Percentiles rank a stretch among this genome's conserved stretches.
Conservation (phyloP, 2,888 invertebrate species). For the Carcina quercana region DNA sequence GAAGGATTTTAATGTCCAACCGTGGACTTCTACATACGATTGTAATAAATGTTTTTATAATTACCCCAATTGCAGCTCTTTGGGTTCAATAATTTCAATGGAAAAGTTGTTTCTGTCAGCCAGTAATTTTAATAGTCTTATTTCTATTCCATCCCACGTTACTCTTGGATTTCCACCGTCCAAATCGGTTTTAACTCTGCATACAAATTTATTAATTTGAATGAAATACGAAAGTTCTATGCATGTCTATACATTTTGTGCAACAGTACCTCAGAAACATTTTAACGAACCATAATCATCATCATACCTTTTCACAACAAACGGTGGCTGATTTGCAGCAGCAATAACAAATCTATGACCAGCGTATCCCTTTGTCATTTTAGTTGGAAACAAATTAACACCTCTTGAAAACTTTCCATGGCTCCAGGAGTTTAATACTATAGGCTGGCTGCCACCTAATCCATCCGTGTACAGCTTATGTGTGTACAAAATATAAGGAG, state of each 20-base stretch:
- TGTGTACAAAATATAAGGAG: constrained; percentile 82
- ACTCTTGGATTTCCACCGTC: constrained; percentile 61
- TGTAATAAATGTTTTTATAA: too few species aligned
- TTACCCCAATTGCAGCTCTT: constrained; percentile 63
- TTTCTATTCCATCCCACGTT: constrained; percentile 84
- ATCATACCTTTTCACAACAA: constrained; percentile 77
- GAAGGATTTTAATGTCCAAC: too few species aligned
- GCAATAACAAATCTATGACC: constrained; percentile 83
- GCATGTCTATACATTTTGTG: neutral
- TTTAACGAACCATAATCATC: neutral
- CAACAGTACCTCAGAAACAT: neutral
- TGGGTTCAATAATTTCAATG: constrained; percentile 78
- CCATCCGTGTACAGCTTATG: constrained; percentile 84
- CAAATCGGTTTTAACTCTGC: constrained; percentile 51
- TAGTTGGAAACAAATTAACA: constrained; percentile 79
- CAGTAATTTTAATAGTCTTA: constrained; percentile 77
- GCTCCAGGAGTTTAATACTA: constrained; percentile 82
- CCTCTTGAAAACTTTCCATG: constrained; percentile 76
- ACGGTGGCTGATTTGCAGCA: constrained; percentile 83
- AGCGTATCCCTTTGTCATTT: constrained; percentile 80
- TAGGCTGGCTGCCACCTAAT: constrained; percentile 79
- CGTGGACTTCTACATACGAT: too few species aligned
- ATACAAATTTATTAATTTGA: constrained; percentile 4
- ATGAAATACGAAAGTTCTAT: neutral
- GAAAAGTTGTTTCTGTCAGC: constrained; percentile 81